phyloP scores from a whole-genome alignment of 2,113 vertebrate species.

The Spea multiplicata region DNA sequence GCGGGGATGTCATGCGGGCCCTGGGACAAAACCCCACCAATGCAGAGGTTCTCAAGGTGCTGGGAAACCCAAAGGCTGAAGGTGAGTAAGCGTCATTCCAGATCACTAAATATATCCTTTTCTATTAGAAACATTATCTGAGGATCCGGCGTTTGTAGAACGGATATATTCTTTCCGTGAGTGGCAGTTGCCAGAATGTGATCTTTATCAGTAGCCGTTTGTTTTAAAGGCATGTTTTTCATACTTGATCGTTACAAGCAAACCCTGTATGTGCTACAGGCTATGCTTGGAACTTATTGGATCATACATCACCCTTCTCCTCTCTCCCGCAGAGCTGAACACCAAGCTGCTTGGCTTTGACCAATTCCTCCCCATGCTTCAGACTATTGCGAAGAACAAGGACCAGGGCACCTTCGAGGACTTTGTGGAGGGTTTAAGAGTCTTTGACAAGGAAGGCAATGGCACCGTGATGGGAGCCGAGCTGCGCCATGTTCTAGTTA shows the following conservation, averaged over 20 bases:
- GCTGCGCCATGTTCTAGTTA: constrained; percentile 89
- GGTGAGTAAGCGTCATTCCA: constrained; percentile 63
- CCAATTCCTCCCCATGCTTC: constrained; percentile 90
- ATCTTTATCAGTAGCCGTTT: too few relatives aligned
- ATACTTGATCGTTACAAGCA: too few relatives aligned
- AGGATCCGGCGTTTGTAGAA: too few relatives aligned
- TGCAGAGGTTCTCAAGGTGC: constrained; percentile 85
- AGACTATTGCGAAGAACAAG: constrained; percentile 84
- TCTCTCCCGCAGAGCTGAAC: constrained; percentile 77
- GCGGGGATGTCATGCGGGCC: constrained; percentile 86
- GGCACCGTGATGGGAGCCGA: constrained; percentile 93
- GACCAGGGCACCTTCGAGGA: constrained; percentile 88
- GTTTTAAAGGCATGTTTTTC: too few relatives aligned
- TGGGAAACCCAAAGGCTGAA: constrained; percentile 88
- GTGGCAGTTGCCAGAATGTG: not conserved
- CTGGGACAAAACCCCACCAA: constrained; percentile 92
- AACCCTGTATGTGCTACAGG: too few relatives aligned
- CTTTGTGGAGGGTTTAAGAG: constrained; percentile 83
- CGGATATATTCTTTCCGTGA: too few relatives aligned
- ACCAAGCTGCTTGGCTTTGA: constrained; percentile 85
- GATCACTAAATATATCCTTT: not conserved
- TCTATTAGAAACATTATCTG: not conserved
- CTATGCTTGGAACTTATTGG: too few relatives aligned
- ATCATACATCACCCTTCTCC: too few relatives aligned
- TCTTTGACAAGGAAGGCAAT: constrained; percentile 91